phyloP scores from a whole-genome alignment of 2,113 vertebrate species.

The Hyperoodon ampullatus region DNA sequence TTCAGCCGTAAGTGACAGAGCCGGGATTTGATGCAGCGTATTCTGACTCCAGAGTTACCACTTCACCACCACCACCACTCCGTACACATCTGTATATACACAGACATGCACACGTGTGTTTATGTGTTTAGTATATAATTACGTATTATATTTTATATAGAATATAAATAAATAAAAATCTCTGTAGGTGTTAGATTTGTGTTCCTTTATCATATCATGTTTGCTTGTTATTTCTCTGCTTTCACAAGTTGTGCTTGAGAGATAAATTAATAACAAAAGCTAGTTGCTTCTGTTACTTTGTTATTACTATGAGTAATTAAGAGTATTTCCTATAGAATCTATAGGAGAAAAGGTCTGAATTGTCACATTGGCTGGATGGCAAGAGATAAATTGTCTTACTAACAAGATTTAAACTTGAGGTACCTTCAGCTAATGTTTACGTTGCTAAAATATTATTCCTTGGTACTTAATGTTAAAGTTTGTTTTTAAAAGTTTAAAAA shows the following conservation, averaged over 20 bases:
- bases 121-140: background rate
- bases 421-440: background rate
- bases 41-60: background rate
- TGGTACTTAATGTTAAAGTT: slow-evolving; percentile 3
- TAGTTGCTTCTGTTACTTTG: background rate
- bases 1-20: background rate
- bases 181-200: background rate
- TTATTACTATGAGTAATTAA: background rate
- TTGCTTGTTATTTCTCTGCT: slow-evolving; percentile 1
- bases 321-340: background rate
- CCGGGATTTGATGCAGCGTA: background rate
- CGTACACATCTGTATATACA: background rate
- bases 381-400: background rate
- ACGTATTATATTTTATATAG: background rate
- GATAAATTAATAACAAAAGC: background rate
- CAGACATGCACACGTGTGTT: background rate
- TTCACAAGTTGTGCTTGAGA: slow-evolving; percentile 42
- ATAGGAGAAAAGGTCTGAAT: background rate
- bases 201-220: background rate
- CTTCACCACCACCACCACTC: background rate
- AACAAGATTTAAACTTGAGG: slow-evolving; percentile 5
- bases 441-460: background rate
- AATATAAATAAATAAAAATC: background rate
- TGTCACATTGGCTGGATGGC: background rate
- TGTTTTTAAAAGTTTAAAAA: background rate